Base-by-base conservation (phyloP, 30 jellyfish, hydroid and myxozoan genomes). In the Mastigias papua region DNA sequence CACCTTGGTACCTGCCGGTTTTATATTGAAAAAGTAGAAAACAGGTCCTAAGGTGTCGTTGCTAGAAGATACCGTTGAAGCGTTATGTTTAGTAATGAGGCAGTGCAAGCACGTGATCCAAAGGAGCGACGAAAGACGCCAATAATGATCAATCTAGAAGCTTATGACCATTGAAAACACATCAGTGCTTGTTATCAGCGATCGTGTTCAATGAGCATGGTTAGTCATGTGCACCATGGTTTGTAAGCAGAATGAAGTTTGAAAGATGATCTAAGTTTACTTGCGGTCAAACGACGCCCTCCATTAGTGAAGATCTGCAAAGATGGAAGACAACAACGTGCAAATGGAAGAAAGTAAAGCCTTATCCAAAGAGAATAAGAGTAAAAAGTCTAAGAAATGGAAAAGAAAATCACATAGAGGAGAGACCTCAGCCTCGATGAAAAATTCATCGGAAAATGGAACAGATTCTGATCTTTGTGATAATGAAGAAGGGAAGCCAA, bases 301-400 rank as follows among this genome's bases (percentile, higher is more conserved):
- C 9, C 61, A 29, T 28, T 16, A 22, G 34, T 5, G 15, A 48
- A 21, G 57, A 4, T 22, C 23, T 27, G 33, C 48, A 23, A 75
- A 30, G 75, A 75, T 16, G 86, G 50, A 30, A 75, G 27, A 5
- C 9, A 5, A 25, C 60, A 75, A 25, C 34, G 11, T 11, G 31
- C 50, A 13, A 34, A 11, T 19, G 75, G 50, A 28, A 73, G 42
- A 21, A 22, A 37, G 46, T n/a, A 78, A 62, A 37, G 37, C 5
- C 28, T 42, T 72, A 2, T 69, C 51, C 2, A 83, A 62, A 50
- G 77, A 46, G 68, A 64, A 58, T 63, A 85, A 85, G 62, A 48
- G 65, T 50, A 85, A 73, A 48, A 35, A 28, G 25, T 85, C 94
- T 58, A 85, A 85, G 33, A 63, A 69, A 85, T 85, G 94, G 94